Conservation (phyloP, 2,888 invertebrate genomes). For the Bibio marci region DNA sequence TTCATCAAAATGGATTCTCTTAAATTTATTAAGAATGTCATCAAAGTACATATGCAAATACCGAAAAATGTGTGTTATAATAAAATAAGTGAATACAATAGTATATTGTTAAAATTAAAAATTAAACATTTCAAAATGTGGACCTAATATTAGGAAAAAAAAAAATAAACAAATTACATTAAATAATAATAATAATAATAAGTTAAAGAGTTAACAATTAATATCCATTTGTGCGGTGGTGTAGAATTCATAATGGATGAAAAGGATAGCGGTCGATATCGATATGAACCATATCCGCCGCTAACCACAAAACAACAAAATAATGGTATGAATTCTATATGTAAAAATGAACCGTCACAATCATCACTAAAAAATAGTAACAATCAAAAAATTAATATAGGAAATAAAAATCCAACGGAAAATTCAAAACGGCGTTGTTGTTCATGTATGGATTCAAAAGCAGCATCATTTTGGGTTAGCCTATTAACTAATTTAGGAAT, state of each 20-base stretch:
- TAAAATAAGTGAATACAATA: no score
- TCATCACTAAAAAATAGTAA: slow-evolving; percentile 4
- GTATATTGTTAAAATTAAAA: no score
- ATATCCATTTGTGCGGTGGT: no score
- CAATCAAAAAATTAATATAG: slow-evolving; percentile 5
- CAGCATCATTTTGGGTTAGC: slow-evolving; percentile 37
- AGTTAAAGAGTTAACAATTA: no score
- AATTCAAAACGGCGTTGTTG: slow-evolving; percentile 13
- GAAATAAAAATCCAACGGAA: background rate
- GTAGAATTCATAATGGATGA: slow-evolving; percentile 12
- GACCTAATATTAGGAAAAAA: no score
- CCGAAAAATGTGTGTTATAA: no score
- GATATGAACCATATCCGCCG: slow-evolving; percentile 29
- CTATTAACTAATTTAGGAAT: slow-evolving; percentile 68
- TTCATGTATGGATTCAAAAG: slow-evolving; percentile 14
- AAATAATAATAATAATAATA: no score
- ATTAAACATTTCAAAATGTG: no score
- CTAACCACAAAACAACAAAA: slow-evolving; percentile 15
- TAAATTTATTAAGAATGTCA: no score
- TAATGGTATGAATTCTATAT: slow-evolving; percentile 18
- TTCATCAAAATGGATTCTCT: no score
- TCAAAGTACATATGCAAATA: no score
- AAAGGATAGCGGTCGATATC: slow-evolving; percentile 24
- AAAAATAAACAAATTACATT: no score
- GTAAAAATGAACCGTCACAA: slow-evolving; percentile 14